phyloP scores from a whole-genome alignment of 2,888 invertebrate species.

The Vanessa cardui region DNA sequence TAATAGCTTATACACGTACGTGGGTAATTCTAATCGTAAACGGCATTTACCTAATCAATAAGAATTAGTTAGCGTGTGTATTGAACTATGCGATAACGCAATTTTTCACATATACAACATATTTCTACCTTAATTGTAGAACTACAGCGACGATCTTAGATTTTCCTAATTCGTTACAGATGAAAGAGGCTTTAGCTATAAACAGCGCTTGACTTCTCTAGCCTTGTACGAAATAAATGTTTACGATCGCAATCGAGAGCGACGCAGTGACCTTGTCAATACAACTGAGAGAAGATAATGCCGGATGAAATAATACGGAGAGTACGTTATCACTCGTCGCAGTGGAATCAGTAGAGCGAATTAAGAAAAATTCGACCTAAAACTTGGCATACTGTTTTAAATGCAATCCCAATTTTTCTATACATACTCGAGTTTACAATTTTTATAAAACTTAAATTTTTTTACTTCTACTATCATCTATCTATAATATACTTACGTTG shows the following conservation, averaged over 20 bases:
- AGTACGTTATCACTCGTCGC: slow-evolving; percentile 47
- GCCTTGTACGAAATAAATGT: slow-evolving; percentile 48
- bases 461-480: no score
- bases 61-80: neutral
- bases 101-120: neutral
- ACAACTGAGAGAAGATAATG: slow-evolving; percentile 57
- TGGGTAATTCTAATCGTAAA: neutral
- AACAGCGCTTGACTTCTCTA: slow-evolving; percentile 36
- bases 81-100: neutral
- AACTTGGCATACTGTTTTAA: no score
- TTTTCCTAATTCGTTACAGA: slow-evolving; percentile 33
- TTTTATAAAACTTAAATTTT: no score
- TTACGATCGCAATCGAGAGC: slow-evolving; percentile 44
- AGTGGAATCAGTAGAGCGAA: neutral
- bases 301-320: slow-evolving; percentile 54
- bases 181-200: slow-evolving; percentile 40
- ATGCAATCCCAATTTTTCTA: no score
- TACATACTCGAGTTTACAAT: no score
- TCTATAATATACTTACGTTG: no score
- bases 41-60: neutral
- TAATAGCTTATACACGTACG: neutral
- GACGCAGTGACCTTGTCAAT: slow-evolving; percentile 59
- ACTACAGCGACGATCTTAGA: slow-evolving; percentile 16
- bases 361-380: no score
- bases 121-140: neutral